Conservation (phyloP, 1,140 invertebrate genomes). For the Aphelinus certus region DNA sequence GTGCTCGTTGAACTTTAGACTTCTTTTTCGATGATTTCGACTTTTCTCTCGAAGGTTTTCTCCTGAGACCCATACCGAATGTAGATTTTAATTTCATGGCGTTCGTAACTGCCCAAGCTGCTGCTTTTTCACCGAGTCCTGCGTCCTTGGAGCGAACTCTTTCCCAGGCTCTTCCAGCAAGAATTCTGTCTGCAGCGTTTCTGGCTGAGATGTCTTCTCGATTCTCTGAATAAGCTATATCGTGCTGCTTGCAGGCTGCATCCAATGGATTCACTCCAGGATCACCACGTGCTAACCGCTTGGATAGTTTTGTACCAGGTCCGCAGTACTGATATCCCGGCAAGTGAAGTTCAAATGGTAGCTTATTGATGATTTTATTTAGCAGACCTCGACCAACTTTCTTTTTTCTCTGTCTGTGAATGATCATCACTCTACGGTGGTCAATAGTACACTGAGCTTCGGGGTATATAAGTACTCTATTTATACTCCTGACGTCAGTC, state of each 20-base stretch:
- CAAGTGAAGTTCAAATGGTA: conserved; percentile 50
- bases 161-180: conserved; percentile 21
- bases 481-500: too few relatives aligned
- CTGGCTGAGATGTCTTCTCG: conserved; percentile 18
- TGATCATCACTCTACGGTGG: too few relatives aligned
- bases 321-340: conserved; percentile 50
- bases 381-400: conserved; percentile 4
- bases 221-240: conserved; percentile 37
- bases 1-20: too few relatives aligned
- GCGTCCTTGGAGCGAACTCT: conserved; percentile 20
- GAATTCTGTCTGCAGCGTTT: conserved; percentile 29
- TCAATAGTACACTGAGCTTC: too few relatives aligned
- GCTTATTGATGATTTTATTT: conserved; percentile 45
- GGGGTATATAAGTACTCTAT: too few relatives aligned
- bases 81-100: conserved; percentile 41
- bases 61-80: conserved; percentile 40
- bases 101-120: conserved; percentile 4
- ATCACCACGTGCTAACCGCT: conserved; percentile 47
- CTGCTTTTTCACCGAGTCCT: conserved; percentile 25
- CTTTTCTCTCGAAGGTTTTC: conserved; percentile 32
- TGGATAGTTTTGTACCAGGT: conserved; percentile 46
- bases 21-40: too few relatives aligned
- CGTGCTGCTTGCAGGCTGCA: conserved; percentile 43
- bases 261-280: conserved; percentile 52
- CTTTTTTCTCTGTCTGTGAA: too few relatives aligned